phyloP scores from a whole-genome alignment of 2,797 vertebrate genomes.

The Benthosema pterotum region DNA sequence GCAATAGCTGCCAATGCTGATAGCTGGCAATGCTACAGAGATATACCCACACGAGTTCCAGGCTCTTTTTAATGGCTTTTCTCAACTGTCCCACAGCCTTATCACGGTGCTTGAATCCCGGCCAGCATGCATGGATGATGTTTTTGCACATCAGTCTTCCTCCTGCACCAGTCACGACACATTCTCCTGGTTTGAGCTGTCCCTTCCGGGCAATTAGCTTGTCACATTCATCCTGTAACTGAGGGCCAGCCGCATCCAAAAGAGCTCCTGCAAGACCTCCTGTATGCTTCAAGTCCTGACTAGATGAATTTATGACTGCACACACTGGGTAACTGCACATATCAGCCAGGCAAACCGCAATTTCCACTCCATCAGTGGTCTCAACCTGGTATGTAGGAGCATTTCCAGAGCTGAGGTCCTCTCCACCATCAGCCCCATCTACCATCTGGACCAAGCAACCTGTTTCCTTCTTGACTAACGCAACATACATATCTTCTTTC shows the following conservation, averaged over 20 bases:
- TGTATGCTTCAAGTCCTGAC: constrained; percentile 62
- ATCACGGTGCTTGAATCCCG: constrained; percentile 60
- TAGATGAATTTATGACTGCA: constrained; percentile 82
- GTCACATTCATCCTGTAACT: constrained; percentile 80
- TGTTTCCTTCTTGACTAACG: constrained; percentile 47
- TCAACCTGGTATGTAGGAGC: constrained; percentile 34
- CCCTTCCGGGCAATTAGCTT: constrained; percentile 48
- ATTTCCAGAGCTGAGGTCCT: constrained; percentile 2
- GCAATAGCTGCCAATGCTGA: no score
- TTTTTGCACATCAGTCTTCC: constrained; percentile 80
- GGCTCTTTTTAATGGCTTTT: constrained; percentile 69
- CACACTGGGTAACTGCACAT: constrained; percentile 77
- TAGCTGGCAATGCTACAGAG: constrained; percentile 88
- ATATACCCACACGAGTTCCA: constrained; percentile 64
- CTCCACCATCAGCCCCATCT: constrained; percentile 35
- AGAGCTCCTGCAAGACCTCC: constrained; percentile 78
- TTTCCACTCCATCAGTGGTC: constrained; percentile 70
- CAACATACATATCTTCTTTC: constrained; percentile 56
- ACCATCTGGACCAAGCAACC: constrained; percentile 80
- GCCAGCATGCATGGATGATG: constrained; percentile 85
- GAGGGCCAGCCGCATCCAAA: constrained; percentile 77
- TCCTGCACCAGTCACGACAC: constrained; percentile 69
- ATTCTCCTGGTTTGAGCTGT: constrained; percentile 58
- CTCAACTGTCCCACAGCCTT: constrained; percentile 53
- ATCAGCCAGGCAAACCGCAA: constrained; percentile 79